Conservation (phyloP, 2,888 invertebrate species). For the Cephus sareptanus region DNA sequence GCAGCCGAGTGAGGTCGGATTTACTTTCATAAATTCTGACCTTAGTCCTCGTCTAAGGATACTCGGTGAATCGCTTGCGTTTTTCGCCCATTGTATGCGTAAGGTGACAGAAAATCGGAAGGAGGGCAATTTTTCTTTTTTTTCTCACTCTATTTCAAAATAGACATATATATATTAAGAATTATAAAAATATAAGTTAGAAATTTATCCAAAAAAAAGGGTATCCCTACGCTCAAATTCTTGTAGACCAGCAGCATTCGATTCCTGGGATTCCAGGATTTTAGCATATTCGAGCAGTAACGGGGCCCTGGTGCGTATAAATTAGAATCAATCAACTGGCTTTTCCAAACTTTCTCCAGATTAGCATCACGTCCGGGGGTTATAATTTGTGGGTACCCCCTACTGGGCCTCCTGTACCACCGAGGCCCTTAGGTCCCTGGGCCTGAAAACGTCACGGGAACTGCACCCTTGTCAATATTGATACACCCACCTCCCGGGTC, state of each 20-base stretch:
- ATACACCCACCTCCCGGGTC: conserved; percentile 50
- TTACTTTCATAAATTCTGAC: conserved; percentile 58
- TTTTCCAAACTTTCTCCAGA: conserved; percentile 65
- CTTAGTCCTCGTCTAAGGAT: neutral
- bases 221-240: conserved; percentile 2
- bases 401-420: conserved; percentile 44
- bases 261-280: conserved; percentile 23
- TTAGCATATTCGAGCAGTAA: conserved; percentile 24
- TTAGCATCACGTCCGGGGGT: conserved; percentile 63
- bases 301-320: conserved; percentile 35
- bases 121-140: neutral
- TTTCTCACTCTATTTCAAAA: neutral
- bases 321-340: conserved; percentile 57
- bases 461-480: conserved; percentile 66
- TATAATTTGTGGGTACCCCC: conserved; percentile 63
- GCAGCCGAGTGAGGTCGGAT: conserved; percentile 60
- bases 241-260: conserved; percentile 4
- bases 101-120: neutral
- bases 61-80: neutral
- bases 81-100: conserved; percentile 1
- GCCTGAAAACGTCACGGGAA: conserved; percentile 48
- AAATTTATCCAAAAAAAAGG: neutral
- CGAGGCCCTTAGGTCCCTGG: conserved; percentile 36
- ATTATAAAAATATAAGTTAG: neutral
- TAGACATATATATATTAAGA: neutral